Evolutionary conservation across 2,113 vertebrate species (phyloP).

Genomic region (Speoplatyrhinus poulsoni): DNA sequence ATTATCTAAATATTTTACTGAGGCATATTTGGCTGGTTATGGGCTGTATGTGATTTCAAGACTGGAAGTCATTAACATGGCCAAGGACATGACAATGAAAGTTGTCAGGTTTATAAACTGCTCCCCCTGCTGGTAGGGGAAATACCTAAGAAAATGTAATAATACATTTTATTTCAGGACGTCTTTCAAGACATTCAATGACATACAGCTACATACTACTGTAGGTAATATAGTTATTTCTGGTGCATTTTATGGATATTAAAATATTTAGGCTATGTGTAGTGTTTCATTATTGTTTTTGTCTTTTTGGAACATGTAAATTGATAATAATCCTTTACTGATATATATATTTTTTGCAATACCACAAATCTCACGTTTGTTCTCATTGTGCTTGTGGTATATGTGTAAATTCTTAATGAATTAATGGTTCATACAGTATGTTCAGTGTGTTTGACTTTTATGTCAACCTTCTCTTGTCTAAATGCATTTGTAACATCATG

Average conservation of each 20-base stretch:
- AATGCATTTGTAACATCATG: too few species aligned
- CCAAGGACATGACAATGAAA: constrained; percentile 64
- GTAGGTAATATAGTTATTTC: background rate
- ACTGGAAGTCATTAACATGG: constrained; percentile 50
- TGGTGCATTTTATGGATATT: background rate
- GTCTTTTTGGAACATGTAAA: too few species aligned
- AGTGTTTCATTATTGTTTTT: background rate
- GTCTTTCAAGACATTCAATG: background rate
- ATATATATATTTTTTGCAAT: too few species aligned
- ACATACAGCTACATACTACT: background rate
- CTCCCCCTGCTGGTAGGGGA: constrained; percentile 76
- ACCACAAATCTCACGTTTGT: too few species aligned
- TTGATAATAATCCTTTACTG: background rate
- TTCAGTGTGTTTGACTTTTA: too few species aligned
- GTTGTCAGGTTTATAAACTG: constrained; percentile 38
- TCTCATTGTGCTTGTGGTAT: background rate
- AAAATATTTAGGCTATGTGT: too few species aligned
- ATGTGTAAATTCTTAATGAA: background rate
- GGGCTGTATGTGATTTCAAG: constrained; percentile 53
- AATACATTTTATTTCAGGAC: too few species aligned
- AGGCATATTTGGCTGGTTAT: constrained; percentile 49
- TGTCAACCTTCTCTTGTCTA: too few species aligned
- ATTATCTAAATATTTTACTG: constrained; percentile 31
- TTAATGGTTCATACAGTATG: background rate
- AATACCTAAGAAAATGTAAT: background rate